Evolutionary conservation across 2,888 invertebrate genomes (phyloP), one percentile per base, ranked within the genome.

Genomic region (Caenorhabditis wallacei): DNA sequence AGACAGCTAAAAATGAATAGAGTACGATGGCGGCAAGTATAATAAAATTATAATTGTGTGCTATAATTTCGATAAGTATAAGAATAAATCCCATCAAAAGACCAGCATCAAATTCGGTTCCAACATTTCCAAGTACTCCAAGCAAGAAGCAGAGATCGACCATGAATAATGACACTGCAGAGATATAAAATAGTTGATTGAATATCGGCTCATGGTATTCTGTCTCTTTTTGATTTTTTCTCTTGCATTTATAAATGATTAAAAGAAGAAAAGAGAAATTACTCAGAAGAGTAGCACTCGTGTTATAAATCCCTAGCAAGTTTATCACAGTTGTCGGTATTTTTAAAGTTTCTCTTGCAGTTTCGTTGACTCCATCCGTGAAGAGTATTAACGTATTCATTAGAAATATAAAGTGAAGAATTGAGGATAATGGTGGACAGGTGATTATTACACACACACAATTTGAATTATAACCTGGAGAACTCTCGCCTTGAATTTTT

Each of bases 181-280:
- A 30, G 16, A 54, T 30, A 11, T 54, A 54, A 30, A 26, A 54
- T 3, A 54, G 13, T n/a, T 54, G 54, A 26, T 54, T 54, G n/a
- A 54, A 54, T 16, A 54, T 54, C n/a, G 26, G 16, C 3, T n/a
- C 18, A 18, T 48, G 46, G 2, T 4, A 7, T 8, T 48, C 46
- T 18, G 2, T 18, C 2, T 18, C n/a, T n/a, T n/a, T n/a, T n/a
- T n/a, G n/a, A n/a, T n/a, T n/a, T n/a, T n/a, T 18, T 48, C 18
- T 48, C 4, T 8, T 2, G 4, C 13, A 18, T 18, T 18, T 48
- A 18, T 48, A 48, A 13, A 48, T 18, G 5, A 48, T 5, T 48
- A 48, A 13, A 2, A 48, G 8, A 48, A 48, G 1, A 18, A 48
- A 48, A 5, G 8, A 18, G 18, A 18, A 4, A 18, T 48, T 48